Evolutionary conservation across 1,140 invertebrate genomes (phyloP).

Genomic region (Sinella curviseta): DNA sequence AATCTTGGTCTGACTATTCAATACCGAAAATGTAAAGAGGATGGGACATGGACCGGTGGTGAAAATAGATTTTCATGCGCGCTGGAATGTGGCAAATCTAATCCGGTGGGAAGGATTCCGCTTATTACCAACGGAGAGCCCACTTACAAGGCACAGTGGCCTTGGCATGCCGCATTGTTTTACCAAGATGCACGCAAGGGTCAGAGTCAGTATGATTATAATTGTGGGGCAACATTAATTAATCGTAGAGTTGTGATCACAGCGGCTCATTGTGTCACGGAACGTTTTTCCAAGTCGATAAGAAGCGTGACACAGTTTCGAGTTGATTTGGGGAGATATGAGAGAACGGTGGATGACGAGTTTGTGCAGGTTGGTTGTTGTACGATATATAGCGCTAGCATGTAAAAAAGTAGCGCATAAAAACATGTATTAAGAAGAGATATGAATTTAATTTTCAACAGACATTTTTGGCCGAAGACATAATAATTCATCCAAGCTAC

Average conservation of each 20-base stretch:
- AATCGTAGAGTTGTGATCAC: constrained; percentile 31
- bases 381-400: too few relatives aligned
- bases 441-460: too few relatives aligned
- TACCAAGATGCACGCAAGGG: neutral
- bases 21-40: constrained; percentile 8
- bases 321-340: constrained; percentile 44
- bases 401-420: too few relatives aligned
- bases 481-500: constrained; percentile 42
- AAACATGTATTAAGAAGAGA: too few relatives aligned
- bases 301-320: constrained; percentile 19
- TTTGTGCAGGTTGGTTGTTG: too few relatives aligned
- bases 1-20: neutral
- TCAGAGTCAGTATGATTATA: neutral
- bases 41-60: neutral
- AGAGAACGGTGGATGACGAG: constrained; percentile 33
- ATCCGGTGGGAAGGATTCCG: neutral
- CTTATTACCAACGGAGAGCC: neutral
- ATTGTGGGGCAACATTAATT: constrained; percentile 5
- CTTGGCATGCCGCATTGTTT: constrained; percentile 12
- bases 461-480: constrained; percentile 23
- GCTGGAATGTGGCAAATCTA: constrained; percentile 3
- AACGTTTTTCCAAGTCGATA: constrained; percentile 11
- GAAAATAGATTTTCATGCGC: neutral
- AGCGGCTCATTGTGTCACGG: constrained; percentile 46
- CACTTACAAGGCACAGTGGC: neutral